phyloP scores from a whole-genome alignment of 2,113 vertebrate genomes.

The Catharus minimus region DNA sequence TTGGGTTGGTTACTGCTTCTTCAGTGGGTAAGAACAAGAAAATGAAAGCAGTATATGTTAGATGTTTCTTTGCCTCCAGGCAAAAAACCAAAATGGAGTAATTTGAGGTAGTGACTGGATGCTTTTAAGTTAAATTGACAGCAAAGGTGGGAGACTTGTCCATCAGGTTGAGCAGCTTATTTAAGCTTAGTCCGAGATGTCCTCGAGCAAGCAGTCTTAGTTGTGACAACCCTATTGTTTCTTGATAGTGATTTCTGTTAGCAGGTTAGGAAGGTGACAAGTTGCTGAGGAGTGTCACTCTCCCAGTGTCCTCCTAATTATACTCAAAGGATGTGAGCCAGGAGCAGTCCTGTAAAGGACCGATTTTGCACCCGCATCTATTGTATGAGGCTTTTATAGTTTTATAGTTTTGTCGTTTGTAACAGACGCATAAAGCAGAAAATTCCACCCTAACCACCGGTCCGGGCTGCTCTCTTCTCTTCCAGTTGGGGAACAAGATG shows the following conservation, averaged over 20 bases:
- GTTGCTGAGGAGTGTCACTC: background rate
- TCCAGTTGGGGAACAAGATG: background rate
- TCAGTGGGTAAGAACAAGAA: background rate
- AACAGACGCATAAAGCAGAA: constrained; percentile 45
- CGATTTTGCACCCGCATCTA: background rate
- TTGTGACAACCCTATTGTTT: background rate
- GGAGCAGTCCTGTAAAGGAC: background rate
- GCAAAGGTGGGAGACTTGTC: background rate
- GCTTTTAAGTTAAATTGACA: background rate
- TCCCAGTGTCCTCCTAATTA: background rate
- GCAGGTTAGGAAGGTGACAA: background rate
- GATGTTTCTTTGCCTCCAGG: constrained; percentile 1
- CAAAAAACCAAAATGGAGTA: background rate
- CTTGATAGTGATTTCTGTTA: background rate
- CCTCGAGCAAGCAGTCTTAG: background rate
- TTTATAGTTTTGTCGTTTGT: background rate
- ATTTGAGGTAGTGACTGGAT: background rate
- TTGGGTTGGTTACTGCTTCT: background rate
- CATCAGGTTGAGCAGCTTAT: background rate
- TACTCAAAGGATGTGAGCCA: background rate
- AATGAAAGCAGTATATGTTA: background rate
- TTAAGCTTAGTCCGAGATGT: background rate
- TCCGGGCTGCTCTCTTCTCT: background rate
- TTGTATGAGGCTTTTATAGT: background rate
- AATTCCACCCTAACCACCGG: background rate